These are phyloP conservation scores for Rhynchotus rufescens DNA, from an alignment of 2,797 vertebrate genomes.

Conservation along the genomic window DNA sequence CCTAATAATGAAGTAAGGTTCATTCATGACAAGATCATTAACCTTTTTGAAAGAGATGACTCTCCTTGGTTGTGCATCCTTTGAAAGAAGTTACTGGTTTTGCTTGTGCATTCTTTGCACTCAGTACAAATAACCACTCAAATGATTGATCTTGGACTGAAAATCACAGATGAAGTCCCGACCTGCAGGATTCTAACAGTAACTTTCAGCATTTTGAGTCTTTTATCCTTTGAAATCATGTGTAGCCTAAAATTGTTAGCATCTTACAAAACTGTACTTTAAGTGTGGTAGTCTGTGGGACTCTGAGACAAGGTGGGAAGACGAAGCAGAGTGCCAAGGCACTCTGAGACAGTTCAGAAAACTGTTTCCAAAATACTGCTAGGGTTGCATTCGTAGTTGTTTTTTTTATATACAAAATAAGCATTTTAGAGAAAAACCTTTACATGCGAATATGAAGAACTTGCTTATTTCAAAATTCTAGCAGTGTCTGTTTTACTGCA, in stretches of 20 bases:
- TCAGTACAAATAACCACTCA: not conserved
- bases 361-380: not conserved
- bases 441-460: not conserved
- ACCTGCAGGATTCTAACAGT: not conserved
- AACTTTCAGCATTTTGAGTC: not conserved
- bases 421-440: not conserved
- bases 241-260: not conserved
- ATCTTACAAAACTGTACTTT: not conserved
- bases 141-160: not conserved
- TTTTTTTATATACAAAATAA: not conserved
- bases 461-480: not conserved
- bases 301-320: not conserved
- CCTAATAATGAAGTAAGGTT: not conserved
- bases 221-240: not conserved
- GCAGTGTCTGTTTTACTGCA: not conserved
- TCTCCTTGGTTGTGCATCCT: not conserved
- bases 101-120: not conserved
- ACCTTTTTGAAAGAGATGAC: not conserved
- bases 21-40: not conserved
- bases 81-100: not conserved
- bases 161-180: not conserved
- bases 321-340: not conserved
- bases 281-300: not conserved
- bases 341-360: not conserved
- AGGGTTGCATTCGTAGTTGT: not conserved